These are phyloP conservation scores for Aleadryas rufinucha DNA, from an alignment of 2,113 vertebrate species.

Conservation along the genomic window DNA sequence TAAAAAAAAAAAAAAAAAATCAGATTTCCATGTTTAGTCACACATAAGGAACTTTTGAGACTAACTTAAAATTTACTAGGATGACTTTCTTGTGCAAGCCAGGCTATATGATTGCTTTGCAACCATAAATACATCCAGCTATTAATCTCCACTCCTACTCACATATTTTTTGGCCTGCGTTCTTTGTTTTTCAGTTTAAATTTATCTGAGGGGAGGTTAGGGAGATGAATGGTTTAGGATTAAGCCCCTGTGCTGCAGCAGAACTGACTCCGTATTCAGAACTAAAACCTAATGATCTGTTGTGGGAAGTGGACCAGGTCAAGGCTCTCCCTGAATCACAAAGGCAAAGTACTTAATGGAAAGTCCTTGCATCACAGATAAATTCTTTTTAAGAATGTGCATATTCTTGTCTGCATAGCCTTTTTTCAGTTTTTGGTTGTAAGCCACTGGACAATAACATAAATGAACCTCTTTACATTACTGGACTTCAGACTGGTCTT, in stretches of 20 bases:
- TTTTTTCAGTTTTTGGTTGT: not conserved
- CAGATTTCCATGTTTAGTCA: not conserved
- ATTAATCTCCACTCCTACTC: not conserved
- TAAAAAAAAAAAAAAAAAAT: not conserved
- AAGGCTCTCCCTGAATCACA: not conserved
- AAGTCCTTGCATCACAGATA: not conserved
- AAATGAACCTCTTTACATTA: not conserved
- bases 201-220: not conserved
- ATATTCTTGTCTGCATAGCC: not conserved
- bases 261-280: not conserved
- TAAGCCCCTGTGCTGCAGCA: not conserved
- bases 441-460: not conserved
- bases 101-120: not conserved
- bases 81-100: not conserved
- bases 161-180: not conserved
- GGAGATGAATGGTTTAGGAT: not conserved
- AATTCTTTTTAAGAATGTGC: not conserved
- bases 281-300: not conserved
- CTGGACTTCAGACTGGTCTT: not conserved
- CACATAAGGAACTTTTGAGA: not conserved
- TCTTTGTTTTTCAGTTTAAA: not conserved
- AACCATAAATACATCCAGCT: accelerated
- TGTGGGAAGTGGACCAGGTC: not conserved
- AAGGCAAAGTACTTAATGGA: not conserved
- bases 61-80: not conserved